Percentiles rank a stretch among this genome's conserved stretches.
phyloP scores from a whole-genome alignment of 2,888 invertebrate species.

The Eupithecia vulgata region DNA sequence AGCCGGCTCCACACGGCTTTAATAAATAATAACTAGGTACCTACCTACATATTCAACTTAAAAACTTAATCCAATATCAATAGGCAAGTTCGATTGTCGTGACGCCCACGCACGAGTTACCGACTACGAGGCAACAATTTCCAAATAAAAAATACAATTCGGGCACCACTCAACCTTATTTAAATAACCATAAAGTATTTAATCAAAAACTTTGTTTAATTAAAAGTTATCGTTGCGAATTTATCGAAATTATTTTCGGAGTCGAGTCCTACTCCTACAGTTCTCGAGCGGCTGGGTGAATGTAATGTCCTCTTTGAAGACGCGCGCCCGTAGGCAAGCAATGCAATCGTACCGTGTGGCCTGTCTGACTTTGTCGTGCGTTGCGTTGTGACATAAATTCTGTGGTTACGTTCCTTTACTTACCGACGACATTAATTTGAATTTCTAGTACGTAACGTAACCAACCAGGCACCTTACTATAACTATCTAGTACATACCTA shows the following conservation, averaged over 20 bases:
- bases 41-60: background rate
- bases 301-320: slow-evolving; percentile 13
- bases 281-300: background rate
- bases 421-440: background rate
- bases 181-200: background rate
- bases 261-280: background rate
- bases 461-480: background rate
- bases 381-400: slow-evolving; percentile 1
- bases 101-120: background rate
- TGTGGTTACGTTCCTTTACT: slow-evolving; percentile 1
- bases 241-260: background rate
- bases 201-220: too few species aligned
- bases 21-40: too few species aligned
- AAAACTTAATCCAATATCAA: background rate
- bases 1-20: too few species aligned
- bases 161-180: background rate
- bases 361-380: slow-evolving; percentile 10
- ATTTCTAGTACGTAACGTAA: slow-evolving; percentile 4
- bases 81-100: background rate
- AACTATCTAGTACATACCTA: too few species aligned
- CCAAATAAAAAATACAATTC: background rate
- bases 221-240: background rate
- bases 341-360: background rate
- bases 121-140: background rate
- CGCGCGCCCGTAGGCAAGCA: slow-evolving; percentile 12